Evolutionary conservation across 2,888 invertebrate genomes (phyloP), one percentile per base, ranked within the genome.

Genomic region (Ennomos fuscantarius): DNA sequence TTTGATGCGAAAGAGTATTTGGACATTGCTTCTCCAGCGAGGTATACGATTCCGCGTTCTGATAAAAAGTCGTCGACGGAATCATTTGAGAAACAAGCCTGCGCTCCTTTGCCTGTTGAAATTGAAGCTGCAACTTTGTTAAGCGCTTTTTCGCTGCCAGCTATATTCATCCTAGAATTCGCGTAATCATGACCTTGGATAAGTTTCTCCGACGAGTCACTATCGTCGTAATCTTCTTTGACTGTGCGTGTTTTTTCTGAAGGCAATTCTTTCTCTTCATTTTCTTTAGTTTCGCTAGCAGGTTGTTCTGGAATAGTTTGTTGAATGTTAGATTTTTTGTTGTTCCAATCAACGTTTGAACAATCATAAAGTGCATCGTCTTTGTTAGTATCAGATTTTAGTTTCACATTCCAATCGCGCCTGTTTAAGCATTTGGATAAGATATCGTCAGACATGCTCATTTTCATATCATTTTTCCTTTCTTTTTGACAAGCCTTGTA

Each of bases 361-460:
- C 24, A 13, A 6, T 41, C 11, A 31, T 46, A 33, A 3, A 45
- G 1, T 24, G 5, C n/a, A n/a, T n/a, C 24, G 5, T 59, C 39
- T 57, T 37, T 35, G 12, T 31, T 34, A 50, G 68, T 70, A 13
- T 82, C 79, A 0, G 82, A 79, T 65, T 70, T 78, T 5, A 78
- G 73, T 15, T 81, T 68, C 1, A 73, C 73, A 6, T 69, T 78
- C 91, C 91, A 91, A 47, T 86, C 82, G 9, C 91, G 70, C 60
- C 90, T 77, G 2, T 81, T 88, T 6, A 91, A 40, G 58, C 88
- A 91, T 76, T 91, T 92, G 0, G 86, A 79, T 37, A 92, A 58
- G 11, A 91, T 89, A 65, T 91, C 91, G 55, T 92, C 91, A 0
- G 91, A 89, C 75, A 89, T 76, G 51, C 85, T 81, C 1, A 78